Base-by-base conservation (phyloP, 2,888 invertebrate genomes). In the Drosophila aldrichi region DNA sequence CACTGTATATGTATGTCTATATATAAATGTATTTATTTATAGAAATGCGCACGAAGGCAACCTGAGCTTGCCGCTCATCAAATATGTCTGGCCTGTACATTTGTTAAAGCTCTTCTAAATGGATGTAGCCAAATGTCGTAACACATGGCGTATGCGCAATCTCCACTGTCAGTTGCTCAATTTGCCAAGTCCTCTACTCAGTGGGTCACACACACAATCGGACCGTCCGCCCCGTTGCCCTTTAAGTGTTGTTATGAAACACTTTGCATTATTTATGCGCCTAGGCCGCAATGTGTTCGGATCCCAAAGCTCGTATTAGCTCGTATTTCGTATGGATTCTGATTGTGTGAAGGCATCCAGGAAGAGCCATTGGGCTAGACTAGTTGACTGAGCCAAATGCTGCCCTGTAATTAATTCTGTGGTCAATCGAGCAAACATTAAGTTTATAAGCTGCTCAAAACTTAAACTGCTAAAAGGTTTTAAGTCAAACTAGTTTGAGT, bases 201-300 rank as follows among this genome's bases (percentile, higher is more conserved):
- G 16, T 18, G 18, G 41, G 29, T n/a, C n/a, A 8, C 25, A 29
- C 32, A 51, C 18, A 36, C 49, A 49, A 16, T 41, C 59, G n/a
- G 40, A 18, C 46, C 9, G 22, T 48, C n/a, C 41, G 25, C 38
- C 57, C 52, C 41, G 46, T 36, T 34, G 60, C 57, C 57, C 56
- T 58, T 67, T 60, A 69, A 68, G 82, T 65, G 57, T 70, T 70
- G 75, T 83, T 83, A 77, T 79, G 87, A 71, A 86, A 70, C 77
- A 69, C 75, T 81, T 79, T 87, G 77, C 82, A 83, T 83, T 87
- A 83, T 83, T 84, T 81, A 87, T 79, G 61, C 22, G 29, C 58
- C 52, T 9, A 41, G 52, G 29, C 22, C 44, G 46, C 62, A 61
- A 54, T 61, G 34, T 63, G 70, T 64, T 58, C 43, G 71, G 12